Percentiles rank a stretch among this genome's conserved stretches.
Evolutionary conservation across 1,140 invertebrate genomes (phyloP).

Genomic region (Venturia canescens): DNA sequence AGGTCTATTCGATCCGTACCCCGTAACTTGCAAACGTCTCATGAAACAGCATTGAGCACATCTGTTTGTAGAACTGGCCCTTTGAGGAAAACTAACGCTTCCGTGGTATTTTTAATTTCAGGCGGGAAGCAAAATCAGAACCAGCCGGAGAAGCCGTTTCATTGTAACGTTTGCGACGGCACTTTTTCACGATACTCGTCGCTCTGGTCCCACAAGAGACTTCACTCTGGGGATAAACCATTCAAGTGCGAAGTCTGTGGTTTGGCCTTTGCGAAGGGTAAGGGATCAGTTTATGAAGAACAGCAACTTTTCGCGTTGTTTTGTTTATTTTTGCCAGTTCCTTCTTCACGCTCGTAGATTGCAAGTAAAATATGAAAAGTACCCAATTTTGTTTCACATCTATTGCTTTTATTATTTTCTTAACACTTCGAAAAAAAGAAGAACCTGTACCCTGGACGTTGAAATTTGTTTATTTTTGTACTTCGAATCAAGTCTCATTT

Average conservation of each 20-base stretch:
- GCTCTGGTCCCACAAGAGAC: constrained; percentile 89
- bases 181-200: constrained; percentile 90
- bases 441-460: no score
- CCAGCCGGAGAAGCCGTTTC: constrained; percentile 87
- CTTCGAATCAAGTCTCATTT: no score
- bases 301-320: not conserved
- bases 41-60: constrained; percentile 58
- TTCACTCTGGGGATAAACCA: constrained; percentile 92
- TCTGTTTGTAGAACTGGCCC: constrained; percentile 74
- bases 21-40: constrained; percentile 52
- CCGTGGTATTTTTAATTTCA: constrained; percentile 69
- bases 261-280: constrained; percentile 91
- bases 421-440: not conserved
- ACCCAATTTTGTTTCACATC: no score
- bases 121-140: constrained; percentile 77
- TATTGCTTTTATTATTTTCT: not conserved
- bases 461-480: no score
- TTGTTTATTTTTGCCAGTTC: not conserved
- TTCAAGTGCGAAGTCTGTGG: constrained; percentile 96
- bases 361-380: not conserved
- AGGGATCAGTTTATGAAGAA: constrained; percentile 49
- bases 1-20: constrained; percentile 53
- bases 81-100: constrained; percentile 70
- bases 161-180: constrained; percentile 91
- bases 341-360: not conserved